phyloP scores from a whole-genome alignment of 1,140 invertebrate species.

The Trypoxylus dichotomus region DNA sequence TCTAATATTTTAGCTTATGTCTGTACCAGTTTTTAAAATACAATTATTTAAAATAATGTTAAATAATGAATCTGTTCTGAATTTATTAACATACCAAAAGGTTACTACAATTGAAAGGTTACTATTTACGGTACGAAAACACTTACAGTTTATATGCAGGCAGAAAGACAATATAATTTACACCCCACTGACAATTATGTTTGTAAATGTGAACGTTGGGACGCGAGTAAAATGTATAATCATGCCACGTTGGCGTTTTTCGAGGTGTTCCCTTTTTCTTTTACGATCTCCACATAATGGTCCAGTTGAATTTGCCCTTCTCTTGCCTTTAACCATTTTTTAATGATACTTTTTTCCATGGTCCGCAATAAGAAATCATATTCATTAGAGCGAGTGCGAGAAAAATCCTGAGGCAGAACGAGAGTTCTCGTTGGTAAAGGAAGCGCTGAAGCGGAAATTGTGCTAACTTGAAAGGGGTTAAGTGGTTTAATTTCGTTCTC shows the following conservation, averaged over 20 bases:
- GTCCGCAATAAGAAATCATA: not conserved
- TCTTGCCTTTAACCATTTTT: not conserved
- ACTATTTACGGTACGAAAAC: too few relatives aligned
- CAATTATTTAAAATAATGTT: too few relatives aligned
- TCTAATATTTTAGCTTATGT: too few relatives aligned
- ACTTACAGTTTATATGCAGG: too few relatives aligned
- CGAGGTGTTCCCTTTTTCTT: not conserved
- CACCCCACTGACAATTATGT: not conserved
- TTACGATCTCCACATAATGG: not conserved
- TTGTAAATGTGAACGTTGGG: not conserved
- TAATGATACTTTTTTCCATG: not conserved
- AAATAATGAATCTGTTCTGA: too few relatives aligned
- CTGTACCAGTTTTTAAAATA: too few relatives aligned
- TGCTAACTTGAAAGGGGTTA: not conserved
- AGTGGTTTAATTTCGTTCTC: not conserved
- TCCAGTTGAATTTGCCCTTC: not conserved
- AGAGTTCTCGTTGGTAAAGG: not conserved
- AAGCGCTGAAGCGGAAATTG: not conserved
- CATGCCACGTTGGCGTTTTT: not conserved
- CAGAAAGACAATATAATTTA: too few relatives aligned
- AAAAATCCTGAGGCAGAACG: not conserved
- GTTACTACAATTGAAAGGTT: too few relatives aligned
- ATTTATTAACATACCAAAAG: too few relatives aligned
- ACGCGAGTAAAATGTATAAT: not conserved
- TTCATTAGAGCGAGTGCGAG: not conserved